Evolutionary conservation across 30 jellyfish, hydroid and myxozoan genomes (phyloP), one percentile per base, ranked within the genome.

Genomic region (Hydractinia echinata): DNA sequence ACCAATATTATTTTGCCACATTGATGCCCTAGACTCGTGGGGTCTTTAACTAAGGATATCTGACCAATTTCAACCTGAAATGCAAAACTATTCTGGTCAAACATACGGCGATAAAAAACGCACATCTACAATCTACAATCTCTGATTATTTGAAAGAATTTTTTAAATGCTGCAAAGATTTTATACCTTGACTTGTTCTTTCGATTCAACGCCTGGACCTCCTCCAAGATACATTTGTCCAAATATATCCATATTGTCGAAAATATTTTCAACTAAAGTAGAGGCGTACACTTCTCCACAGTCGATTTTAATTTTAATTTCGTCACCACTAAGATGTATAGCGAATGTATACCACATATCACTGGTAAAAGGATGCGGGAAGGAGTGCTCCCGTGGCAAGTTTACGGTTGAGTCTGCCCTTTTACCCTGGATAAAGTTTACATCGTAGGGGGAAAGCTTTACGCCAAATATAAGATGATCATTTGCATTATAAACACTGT

Each of bases 211-310:
- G 19, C 58, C 82, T 44, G 73, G 80, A 53, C 85, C 99, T 6
- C 96, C 99, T 19, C 99, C 99, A 56, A 94, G 68, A 73, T 68
- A 88, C 73, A 89, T 84, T 7, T 82, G 79, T 8, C 99, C 99
- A 84, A 83, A 94, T 11, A 94, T 76, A 70, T 94, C 99, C 74
- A 88, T 81, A 7, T 86, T 15, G 7, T 66, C 74, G 10, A 82
- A 68, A 64, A 54, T 55, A n/a, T 54, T 53, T 9, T 86, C 80
- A 20, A 54, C 54, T 72, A 91, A 21, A 20, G 87, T 77, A 9
- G 81, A 89, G 52, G 64, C 78, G 18, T 94, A 90, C 9, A 86
- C 54, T 55, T 78, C 74, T 18, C 54, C 91, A 54, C 97, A 91
- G 51, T 83, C 80, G 9, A 86, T 83, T n/a, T 84, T 79, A 16